Evolutionary conservation across 2,888 invertebrate genomes (phyloP).

Genomic region (Caenorhabditis sp.): DNA sequence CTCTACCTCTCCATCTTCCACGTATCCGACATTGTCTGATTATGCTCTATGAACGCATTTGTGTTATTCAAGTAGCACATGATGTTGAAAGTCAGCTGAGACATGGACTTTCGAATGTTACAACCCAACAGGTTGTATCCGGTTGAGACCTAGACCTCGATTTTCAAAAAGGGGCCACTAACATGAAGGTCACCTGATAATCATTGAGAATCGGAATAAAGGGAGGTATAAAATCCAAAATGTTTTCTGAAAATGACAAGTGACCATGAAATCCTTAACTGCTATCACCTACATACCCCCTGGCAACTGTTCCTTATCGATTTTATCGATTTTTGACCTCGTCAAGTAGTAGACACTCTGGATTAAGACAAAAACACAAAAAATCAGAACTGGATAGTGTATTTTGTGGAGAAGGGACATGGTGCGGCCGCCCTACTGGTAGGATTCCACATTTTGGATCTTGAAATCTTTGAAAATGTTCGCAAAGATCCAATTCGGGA

Average conservation of each 20-base stretch:
- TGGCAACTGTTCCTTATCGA: background rate
- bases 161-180: background rate
- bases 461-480: too few species aligned
- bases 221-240: conserved; percentile 25
- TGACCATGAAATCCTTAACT: background rate
- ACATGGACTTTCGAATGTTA: conserved; percentile 45
- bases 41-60: conserved; percentile 1
- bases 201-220: conserved; percentile 40
- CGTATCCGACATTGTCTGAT: conserved; percentile 21
- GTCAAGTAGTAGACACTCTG: background rate
- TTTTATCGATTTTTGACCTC: too few species aligned
- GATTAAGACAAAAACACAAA: background rate
- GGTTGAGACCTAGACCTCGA: background rate
- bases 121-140: conserved; percentile 27
- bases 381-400: background rate
- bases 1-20: conserved; percentile 13
- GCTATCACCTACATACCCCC: conserved; percentile 13
- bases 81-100: conserved; percentile 33
- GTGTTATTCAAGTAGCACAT: conserved; percentile 46
- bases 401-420: too few species aligned
- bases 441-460: too few species aligned
- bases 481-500: too few species aligned
- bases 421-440: too few species aligned
- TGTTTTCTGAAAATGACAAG: conserved; percentile 20
- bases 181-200: conserved; percentile 19